Evolutionary conservation across 1,140 invertebrate species (phyloP).

Genomic region (Euwallacea similis): DNA sequence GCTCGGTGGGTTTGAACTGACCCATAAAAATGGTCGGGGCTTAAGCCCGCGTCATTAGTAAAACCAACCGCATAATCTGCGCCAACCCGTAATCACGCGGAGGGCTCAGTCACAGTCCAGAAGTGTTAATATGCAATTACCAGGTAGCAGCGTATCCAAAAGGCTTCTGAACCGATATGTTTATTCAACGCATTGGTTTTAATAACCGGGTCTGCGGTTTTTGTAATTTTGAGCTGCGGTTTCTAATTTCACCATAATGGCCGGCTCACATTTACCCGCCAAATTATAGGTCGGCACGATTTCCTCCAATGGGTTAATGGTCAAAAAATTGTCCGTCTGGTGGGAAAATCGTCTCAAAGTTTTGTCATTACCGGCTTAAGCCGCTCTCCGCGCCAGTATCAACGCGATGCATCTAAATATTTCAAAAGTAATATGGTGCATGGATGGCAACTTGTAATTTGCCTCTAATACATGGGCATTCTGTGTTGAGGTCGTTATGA

Average conservation of each 20-base stretch:
- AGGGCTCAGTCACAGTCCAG: neutral
- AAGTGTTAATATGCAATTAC: conserved; percentile 33
- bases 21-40: too few relatives aligned
- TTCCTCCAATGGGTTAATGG: too few relatives aligned
- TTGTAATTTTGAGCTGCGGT: conserved; percentile 31
- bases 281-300: conserved; percentile 17
- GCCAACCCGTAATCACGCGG: conserved; percentile 4
- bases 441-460: conserved; percentile 24
- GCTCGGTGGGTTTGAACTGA: too few relatives aligned
- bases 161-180: conserved; percentile 24
- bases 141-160: conserved; percentile 23
- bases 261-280: conserved; percentile 13
- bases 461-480: conserved; percentile 25
- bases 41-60: too few relatives aligned
- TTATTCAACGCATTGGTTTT: conserved; percentile 31
- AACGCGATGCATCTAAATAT: conserved; percentile 26
- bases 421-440: conserved; percentile 27
- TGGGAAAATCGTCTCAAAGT: too few relatives aligned
- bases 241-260: conserved; percentile 30
- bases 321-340: too few relatives aligned
- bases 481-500: conserved; percentile 26
- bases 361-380: neutral
- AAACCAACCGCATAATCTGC: conserved; percentile 7
- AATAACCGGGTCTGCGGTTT: conserved; percentile 27
- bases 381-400: conserved; percentile 2